Percentiles rank a stretch among this genome's conserved stretches.
phyloP scores from a whole-genome alignment of 2,797 vertebrate species.

The Micrastur ruficollis region DNA sequence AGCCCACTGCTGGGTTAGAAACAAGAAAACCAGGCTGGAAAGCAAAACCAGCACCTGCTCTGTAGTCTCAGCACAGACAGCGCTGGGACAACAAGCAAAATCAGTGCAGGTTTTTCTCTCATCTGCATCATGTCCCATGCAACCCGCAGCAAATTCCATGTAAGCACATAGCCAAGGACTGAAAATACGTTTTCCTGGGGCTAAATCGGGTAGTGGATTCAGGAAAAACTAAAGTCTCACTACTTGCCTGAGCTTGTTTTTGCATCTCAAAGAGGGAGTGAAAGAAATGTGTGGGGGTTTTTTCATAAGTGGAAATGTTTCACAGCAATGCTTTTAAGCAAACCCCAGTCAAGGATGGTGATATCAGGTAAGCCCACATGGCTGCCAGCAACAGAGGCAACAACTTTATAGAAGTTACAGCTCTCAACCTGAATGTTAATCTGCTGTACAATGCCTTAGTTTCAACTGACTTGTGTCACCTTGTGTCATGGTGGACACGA shows the following conservation, averaged over 20 bases:
- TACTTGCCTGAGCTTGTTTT: not conserved
- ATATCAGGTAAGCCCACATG: not conserved
- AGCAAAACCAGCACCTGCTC: not conserved
- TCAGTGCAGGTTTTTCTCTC: not conserved
- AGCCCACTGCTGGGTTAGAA: not conserved
- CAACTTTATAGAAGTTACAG: not conserved
- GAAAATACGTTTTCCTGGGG: not conserved
- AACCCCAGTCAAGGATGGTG: not conserved
- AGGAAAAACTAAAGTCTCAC: not conserved
- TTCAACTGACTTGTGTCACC: not conserved
- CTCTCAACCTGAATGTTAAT: not conserved
- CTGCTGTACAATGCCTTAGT: fast-evolving
- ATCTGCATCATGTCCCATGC: not conserved
- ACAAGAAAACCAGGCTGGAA: not conserved
- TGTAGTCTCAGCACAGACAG: fast-evolving
- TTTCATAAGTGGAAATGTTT: not conserved
- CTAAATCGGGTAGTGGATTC: fast-evolving
- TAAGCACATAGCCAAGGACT: not conserved
- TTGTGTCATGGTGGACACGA: fast-evolving
- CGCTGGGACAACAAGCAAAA: not conserved
- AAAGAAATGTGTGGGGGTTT: not conserved
- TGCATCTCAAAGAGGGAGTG: not conserved
- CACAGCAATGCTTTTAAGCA: not conserved
- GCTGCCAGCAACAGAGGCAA: not conserved
- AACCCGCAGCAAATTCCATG: not conserved